Evolutionary conservation across 2,113 vertebrate genomes (phyloP).

Genomic region (Spea bombifrons): DNA sequence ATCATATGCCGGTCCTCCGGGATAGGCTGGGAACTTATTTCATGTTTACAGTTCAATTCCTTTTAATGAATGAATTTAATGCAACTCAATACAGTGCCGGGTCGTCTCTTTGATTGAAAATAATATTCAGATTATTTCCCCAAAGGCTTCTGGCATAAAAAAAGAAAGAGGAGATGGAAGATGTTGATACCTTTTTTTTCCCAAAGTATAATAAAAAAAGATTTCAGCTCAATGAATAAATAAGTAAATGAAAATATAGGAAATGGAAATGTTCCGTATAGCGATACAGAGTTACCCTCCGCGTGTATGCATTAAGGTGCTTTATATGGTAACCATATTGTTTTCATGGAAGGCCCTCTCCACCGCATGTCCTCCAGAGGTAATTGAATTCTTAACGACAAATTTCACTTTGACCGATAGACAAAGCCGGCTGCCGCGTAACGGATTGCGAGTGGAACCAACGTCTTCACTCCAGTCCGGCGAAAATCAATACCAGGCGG

Average conservation of each 20-base stretch:
- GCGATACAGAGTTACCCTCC: not conserved
- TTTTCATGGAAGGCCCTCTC: not conserved
- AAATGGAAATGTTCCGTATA: not conserved
- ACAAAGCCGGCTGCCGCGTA: not conserved
- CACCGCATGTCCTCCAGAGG: not conserved
- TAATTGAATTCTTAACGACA: constrained; percentile 10
- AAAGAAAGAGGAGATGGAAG: too few species aligned
- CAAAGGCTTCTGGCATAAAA: too few species aligned
- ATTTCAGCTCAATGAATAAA: too few species aligned
- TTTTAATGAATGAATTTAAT: too few species aligned
- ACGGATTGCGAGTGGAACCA: constrained; percentile 16
- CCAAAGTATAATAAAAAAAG: too few species aligned
- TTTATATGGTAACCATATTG: not conserved
- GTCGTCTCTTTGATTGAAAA: too few species aligned
- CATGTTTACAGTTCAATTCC: too few species aligned
- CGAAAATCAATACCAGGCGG: constrained; percentile 16
- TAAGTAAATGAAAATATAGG: not conserved
- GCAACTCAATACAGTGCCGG: too few species aligned
- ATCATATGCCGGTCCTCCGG: too few species aligned
- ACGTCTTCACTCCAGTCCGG: not conserved
- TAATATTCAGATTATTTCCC: too few species aligned
- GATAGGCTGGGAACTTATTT: too few species aligned
- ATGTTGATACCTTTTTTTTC: too few species aligned
- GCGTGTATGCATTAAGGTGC: not conserved
- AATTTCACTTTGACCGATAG: not conserved